These are phyloP conservation scores for Flexamia atlantica DNA, from an alignment of 2,888 invertebrate genomes.

Conservation along the genomic window DNA sequence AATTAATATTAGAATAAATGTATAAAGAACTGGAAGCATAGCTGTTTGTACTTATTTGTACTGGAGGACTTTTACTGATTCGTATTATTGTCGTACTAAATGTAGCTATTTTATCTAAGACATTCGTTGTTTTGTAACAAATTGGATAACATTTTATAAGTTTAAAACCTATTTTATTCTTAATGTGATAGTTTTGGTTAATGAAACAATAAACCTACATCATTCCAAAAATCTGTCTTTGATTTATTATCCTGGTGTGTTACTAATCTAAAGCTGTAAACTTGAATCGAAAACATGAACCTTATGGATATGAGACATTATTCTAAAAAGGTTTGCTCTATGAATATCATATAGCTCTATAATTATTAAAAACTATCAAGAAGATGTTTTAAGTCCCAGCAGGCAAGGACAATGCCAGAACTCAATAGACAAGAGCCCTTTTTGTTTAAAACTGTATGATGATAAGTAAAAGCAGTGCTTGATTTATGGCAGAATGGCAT, in stretches of 20 bases:
- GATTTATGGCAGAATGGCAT: too few relatives aligned
- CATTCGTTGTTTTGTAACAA: constrained; percentile 35
- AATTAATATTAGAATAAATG: constrained; percentile 15
- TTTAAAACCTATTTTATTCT: constrained; percentile 43
- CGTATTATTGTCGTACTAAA: constrained; percentile 17
- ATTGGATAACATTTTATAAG: constrained; percentile 38
- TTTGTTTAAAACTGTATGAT: too few relatives aligned
- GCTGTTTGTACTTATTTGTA: constrained; percentile 25
- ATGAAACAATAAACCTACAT: constrained; percentile 44
- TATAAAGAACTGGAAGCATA: constrained; percentile 10
- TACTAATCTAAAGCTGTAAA: too few relatives aligned
- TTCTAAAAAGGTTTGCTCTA: too few relatives aligned
- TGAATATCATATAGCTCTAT: too few relatives aligned
- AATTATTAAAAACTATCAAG: too few relatives aligned
- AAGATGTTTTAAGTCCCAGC: too few relatives aligned
- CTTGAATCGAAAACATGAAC: too few relatives aligned
- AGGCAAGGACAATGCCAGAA: too few relatives aligned
- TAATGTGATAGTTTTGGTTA: constrained; percentile 21
- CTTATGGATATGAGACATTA: too few relatives aligned
- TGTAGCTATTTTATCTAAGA: constrained; percentile 30
- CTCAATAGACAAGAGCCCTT: too few relatives aligned
- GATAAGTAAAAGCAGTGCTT: too few relatives aligned
- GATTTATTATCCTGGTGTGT: not conserved
- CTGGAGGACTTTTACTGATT: constrained; percentile 9
- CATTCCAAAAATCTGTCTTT: constrained; percentile 33